Percentiles rank a stretch among this genome's conserved stretches.
Conservation (phyloP, 2,888 invertebrate species). For the Laspeyria flexula region DNA sequence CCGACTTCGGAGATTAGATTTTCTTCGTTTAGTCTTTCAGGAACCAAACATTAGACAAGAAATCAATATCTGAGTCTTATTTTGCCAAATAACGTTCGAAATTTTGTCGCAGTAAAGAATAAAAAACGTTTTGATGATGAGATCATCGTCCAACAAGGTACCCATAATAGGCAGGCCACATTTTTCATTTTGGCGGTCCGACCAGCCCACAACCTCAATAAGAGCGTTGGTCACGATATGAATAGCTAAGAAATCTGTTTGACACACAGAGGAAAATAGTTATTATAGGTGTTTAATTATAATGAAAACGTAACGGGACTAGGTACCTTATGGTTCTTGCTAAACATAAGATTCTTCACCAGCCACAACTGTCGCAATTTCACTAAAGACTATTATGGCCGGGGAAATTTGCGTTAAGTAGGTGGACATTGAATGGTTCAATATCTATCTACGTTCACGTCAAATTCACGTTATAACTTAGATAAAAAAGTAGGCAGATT, state of each 20-base stretch:
- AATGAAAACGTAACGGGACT: neutral
- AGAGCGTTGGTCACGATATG: slow-evolving; percentile 3
- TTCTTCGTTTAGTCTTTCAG: too few species aligned
- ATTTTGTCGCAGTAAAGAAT: slow-evolving; percentile 37
- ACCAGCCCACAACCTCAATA: slow-evolving; percentile 39
- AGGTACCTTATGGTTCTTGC: neutral
- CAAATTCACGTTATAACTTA: too few species aligned
- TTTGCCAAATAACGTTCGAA: slow-evolving; percentile 16
- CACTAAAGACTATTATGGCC: neutral
- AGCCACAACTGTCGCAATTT: neutral
- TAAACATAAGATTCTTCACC: neutral
- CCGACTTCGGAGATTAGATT: too few species aligned
- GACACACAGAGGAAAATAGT: neutral
- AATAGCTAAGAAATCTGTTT: neutral
- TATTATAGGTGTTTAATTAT: neutral
- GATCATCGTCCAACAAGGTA: slow-evolving; percentile 54
- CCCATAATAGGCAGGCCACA: slow-evolving; percentile 57
- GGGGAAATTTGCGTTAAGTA: neutral
- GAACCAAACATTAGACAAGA: too few species aligned
- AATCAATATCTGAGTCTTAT: too few species aligned
- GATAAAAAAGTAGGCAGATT: too few species aligned
- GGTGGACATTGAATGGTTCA: neutral
- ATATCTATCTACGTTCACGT: too few species aligned
- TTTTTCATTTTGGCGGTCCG: slow-evolving; percentile 41
- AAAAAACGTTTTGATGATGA: slow-evolving; percentile 53